Percentiles rank a stretch among this genome's conserved stretches.
These are phyloP conservation scores for Siphamia tubifer DNA, from an alignment of 2,113 vertebrate genomes.

Conservation along the genomic window DNA sequence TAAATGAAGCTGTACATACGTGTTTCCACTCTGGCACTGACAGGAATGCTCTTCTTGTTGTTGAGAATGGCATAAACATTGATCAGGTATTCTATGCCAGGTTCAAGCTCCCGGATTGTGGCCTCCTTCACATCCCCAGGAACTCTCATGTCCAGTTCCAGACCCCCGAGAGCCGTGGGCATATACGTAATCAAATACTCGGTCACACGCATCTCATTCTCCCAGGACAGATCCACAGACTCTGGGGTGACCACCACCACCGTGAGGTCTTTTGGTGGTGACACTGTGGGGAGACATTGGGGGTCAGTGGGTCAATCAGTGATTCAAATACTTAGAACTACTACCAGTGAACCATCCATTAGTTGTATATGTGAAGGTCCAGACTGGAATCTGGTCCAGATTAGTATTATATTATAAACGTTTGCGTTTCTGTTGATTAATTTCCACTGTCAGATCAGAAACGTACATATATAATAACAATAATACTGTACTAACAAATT, in stretches of 20 bases:
- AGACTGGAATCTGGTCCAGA: no score
- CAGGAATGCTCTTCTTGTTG: conserved; percentile 93
- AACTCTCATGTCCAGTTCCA: conserved; percentile 90
- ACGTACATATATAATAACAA: no score
- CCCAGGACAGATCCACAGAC: conserved; percentile 92
- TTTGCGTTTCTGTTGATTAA: no score
- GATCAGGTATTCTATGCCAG: conserved; percentile 94
- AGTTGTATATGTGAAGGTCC: no score
- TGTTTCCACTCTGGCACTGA: conserved; percentile 93
- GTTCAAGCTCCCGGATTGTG: conserved; percentile 90
- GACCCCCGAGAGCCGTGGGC: conserved; percentile 87
- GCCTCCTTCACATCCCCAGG: conserved; percentile 87
- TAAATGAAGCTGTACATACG: conserved; percentile 77
- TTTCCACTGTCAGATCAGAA: no score
- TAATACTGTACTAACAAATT: no score
- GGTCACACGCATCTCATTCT: conserved; percentile 90
- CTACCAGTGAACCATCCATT: no score
- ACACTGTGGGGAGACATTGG: conserved; percentile 83
- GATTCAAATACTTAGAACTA: no score
- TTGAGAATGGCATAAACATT: conserved; percentile 93
- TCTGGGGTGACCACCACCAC: conserved; percentile 89
- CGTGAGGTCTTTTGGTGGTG: conserved; percentile 89
- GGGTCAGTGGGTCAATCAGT: no score
- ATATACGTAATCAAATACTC: conserved; percentile 90
- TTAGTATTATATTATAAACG: no score